Percentiles rank a stretch among this genome's conserved stretches.
phyloP scores from a whole-genome alignment of 2,797 vertebrate genomes.

The Poeciliopsis gracilis region DNA sequence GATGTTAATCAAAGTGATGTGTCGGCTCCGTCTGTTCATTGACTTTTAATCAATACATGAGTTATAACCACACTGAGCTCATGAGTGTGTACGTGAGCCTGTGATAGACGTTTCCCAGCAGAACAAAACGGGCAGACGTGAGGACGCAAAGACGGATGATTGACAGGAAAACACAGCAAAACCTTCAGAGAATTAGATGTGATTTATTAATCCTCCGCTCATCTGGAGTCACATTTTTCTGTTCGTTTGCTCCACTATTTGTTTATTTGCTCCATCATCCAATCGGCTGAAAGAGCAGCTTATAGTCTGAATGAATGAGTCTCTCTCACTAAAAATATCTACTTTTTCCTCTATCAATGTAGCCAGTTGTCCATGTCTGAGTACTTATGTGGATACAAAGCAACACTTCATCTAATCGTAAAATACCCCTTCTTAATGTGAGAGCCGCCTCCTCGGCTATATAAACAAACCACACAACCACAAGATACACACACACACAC shows the following conservation, averaged over 20 bases:
- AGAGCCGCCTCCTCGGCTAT: constrained; percentile 49
- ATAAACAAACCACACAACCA: constrained; percentile 70
- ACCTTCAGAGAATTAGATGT: neutral
- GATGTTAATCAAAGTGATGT: constrained; percentile 60
- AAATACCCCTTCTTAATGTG: constrained; percentile 58
- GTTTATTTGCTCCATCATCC: constrained; percentile 1
- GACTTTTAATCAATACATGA: constrained; percentile 64
- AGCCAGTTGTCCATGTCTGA: constrained; percentile 11
- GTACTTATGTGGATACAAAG: constrained; percentile 50
- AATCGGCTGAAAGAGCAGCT: neutral
- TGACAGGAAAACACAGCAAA: constrained; percentile 23
- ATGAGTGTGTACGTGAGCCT: constrained; percentile 15
- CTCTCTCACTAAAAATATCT: constrained; percentile 50
- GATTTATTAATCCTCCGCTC: neutral
- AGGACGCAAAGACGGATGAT: constrained; percentile 29
- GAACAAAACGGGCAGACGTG: constrained; percentile 38
- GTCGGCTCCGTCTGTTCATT: constrained; percentile 33
- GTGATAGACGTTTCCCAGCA: constrained; percentile 39
- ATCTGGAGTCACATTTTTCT: neutral
- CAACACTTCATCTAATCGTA: constrained; percentile 63
- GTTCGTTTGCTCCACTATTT: neutral
- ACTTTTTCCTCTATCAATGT: constrained; percentile 48
- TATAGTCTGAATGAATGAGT: constrained; percentile 7
- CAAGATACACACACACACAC: constrained; percentile 32
- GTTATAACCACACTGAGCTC: constrained; percentile 40